phyloP scores from a whole-genome alignment of 2,888 invertebrate genomes.

The Noctuana brunneofusca region DNA sequence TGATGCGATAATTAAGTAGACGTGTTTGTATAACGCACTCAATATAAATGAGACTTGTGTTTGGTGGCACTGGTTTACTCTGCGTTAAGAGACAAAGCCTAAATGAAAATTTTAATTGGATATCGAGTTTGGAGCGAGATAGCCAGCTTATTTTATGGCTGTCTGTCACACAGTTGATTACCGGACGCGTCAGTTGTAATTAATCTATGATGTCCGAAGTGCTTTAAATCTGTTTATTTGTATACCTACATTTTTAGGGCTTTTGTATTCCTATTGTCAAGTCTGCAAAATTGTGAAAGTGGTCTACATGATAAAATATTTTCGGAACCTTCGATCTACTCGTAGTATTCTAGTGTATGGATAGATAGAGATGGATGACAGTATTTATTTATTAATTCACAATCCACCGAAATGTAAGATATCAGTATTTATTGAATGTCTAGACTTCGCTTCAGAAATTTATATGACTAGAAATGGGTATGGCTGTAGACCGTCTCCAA shows the following conservation, averaged over 20 bases:
- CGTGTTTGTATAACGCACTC: constrained; percentile 28
- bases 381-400: too few species aligned
- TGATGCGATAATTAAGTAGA: constrained; percentile 31
- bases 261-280: too few species aligned
- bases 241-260: neutral
- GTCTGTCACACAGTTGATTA: constrained; percentile 18
- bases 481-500: too few species aligned
- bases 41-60: constrained; percentile 24
- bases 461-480: too few species aligned
- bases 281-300: too few species aligned
- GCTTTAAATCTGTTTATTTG: constrained; percentile 6
- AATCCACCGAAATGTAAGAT: too few species aligned
- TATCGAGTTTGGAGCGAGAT: constrained; percentile 30
- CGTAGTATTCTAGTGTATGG: too few species aligned
- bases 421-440: too few species aligned
- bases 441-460: too few species aligned
- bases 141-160: constrained; percentile 5
- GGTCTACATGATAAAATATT: too few species aligned
- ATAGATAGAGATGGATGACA: too few species aligned
- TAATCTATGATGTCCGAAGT: neutral
- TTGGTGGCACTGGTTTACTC: constrained; percentile 8
- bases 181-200: constrained; percentile 13
- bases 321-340: too few species aligned
- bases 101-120: constrained; percentile 34
- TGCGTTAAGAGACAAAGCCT: constrained; percentile 24